Evolutionary conservation across 2,888 invertebrate species (phyloP), one percentile per base, ranked within the genome.

Genomic region (Sericinus montela): DNA sequence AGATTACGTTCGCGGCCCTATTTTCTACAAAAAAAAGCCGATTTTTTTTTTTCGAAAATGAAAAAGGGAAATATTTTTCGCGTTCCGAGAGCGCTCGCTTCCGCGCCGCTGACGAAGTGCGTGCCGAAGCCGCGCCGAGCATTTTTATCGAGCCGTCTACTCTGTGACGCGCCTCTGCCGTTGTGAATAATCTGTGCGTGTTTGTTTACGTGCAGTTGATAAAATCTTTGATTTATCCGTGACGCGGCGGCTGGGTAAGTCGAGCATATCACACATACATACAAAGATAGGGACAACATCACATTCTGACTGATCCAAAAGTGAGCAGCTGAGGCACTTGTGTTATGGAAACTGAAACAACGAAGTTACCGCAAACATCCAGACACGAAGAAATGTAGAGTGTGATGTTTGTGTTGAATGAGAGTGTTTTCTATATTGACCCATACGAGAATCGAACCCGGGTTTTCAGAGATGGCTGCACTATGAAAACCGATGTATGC

Each of bases 1-100:
- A 7, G 48, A 19, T 28, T 44, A 28, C 49, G 14, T 49, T 38
- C n/a, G 38, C 43, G 46, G 41, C 30, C 52, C 59, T 58, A 55
- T 45, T 45, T 38, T 49, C 25, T 23, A 9, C 13, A 43, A 42
- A 45, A 45, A 47, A 41, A 35, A 28, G 36, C 47, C 41, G 47
- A 36, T 41, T 47, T 15, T 23, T 25, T 9, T 7, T 14, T 3
- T 32, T 15, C 29, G 16, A 13, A 13, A n/a, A 2, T n/a, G 6
- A 28, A 7, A 14, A 2, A 5, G 43, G 7, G 5, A 32, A 32
- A 11, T 32, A 11, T 32, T 32, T 32, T 32, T 32, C 39, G 45
- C 32, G 36, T n/a, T 28, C 41, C 41, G 41, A 41, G 42, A 38
- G 48, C 38, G 48, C 43, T 48, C 48, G 48, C 48, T 25, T 42